Evolutionary conservation across 2,888 invertebrate species (phyloP), one percentile per base, ranked within the genome.

Genomic region (Mimumesa dahlbomi): DNA sequence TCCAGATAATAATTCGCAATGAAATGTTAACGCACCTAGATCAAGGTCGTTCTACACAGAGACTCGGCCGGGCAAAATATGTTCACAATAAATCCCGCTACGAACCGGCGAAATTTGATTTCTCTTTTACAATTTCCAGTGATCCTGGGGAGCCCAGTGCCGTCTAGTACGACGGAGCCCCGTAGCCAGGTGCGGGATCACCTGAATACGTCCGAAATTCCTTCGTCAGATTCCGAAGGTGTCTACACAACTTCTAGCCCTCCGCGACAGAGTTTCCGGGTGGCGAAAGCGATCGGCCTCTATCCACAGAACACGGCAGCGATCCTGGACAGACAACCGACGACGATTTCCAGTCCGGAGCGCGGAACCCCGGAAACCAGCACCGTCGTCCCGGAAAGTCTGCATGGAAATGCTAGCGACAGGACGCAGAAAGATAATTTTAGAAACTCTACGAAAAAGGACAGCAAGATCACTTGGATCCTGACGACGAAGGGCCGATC

Each of bases 251-350:
- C 31, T 4, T 36, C 53, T 0, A 53, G 59, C 4, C 18, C 68
- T 5, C 29, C 45, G 5, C 52, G 68, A 2, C 63, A 62, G n/a
- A 84, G 63, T 54, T 83, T 82, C 58, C 79, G 86, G 2, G 79
- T 84, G 19, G 83, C 86, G 11, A 87, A 87, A 61, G 86, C 86
- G 2, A 86, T 87, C 14, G 84, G 83, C 42, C 59, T 80, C 22
- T 75, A 84, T 50, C 76, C 82, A 1, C 71, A 78, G 1, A 82
- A 80, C 50, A 42, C 74, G 7, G 74, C 77, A 0, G 63, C 62
- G 18, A 14, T 58, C 3, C 21, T 59, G 29, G 70, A 73, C 4
- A 66, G 70, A 14, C 43, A 53, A 16, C 46, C 57, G 11, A 72
- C 70, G 36, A 64, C 62, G 13, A 54, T 58, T 11, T 40, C 64